Evolutionary conservation across 2,797 vertebrate genomes (phyloP).

Genomic region (Alcedo atthis): DNA sequence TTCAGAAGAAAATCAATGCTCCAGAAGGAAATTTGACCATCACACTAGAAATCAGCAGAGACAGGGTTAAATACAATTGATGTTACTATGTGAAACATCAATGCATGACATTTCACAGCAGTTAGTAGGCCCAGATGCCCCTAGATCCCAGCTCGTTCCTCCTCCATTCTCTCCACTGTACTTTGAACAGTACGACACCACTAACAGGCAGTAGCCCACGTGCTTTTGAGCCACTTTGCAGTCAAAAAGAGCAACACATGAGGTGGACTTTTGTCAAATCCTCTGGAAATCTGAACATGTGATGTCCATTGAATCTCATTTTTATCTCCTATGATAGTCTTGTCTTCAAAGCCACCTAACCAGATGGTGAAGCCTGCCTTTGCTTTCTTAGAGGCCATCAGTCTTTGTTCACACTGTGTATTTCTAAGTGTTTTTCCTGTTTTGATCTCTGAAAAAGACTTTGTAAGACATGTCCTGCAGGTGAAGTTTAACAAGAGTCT

Average conservation of each 20-base stretch:
- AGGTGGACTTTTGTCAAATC: constrained; percentile 49
- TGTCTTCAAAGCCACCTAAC: constrained; percentile 57
- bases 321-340: constrained; percentile 33
- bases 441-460: constrained; percentile 61
- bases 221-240: constrained; percentile 56
- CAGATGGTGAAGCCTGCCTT: constrained; percentile 38
- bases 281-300: constrained; percentile 49
- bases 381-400: constrained; percentile 56
- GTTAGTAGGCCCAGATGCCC: constrained; percentile 50
- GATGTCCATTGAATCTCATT: constrained; percentile 50
- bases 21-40: background rate
- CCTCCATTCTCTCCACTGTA: constrained; percentile 42
- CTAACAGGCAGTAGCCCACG: constrained; percentile 43
- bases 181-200: constrained; percentile 58
- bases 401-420: constrained; percentile 54
- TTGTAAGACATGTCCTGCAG: constrained; percentile 40
- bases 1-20: background rate
- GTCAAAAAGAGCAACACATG: constrained; percentile 41
- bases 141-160: constrained; percentile 39
- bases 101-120: constrained; percentile 55
- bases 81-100: constrained; percentile 44
- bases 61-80: constrained; percentile 14
- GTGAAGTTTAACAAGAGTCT: constrained; percentile 49
- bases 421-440: constrained; percentile 63
- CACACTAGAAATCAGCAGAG: background rate